These are phyloP conservation scores for Monomorium pharaonis DNA, from an alignment of 1,140 invertebrate species.

Conservation along the genomic window DNA sequence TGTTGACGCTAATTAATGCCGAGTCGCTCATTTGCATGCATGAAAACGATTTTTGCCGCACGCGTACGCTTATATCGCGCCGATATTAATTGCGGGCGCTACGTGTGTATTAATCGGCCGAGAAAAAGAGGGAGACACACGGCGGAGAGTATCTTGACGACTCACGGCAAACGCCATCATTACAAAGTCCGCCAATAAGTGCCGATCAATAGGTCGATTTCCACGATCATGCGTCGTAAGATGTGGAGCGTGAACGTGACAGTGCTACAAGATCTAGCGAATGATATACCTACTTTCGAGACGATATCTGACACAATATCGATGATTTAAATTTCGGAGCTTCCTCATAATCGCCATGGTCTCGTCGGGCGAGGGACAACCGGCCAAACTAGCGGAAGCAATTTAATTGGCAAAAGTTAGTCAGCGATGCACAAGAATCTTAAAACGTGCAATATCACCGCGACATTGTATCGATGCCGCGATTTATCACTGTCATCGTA, in stretches of 20 bases:
- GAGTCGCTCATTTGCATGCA: conserved; percentile 67
- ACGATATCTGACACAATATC: not conserved
- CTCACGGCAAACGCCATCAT: not conserved
- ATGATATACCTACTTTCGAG: conserved; percentile 58
- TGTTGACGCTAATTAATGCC: conserved; percentile 75
- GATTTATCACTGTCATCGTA: conserved; percentile 56
- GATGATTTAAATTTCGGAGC: conserved; percentile 35
- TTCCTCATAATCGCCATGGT: not conserved
- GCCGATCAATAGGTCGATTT: conserved; percentile 63
- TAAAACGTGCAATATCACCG: conserved; percentile 53
- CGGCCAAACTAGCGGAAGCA: conserved; percentile 4
- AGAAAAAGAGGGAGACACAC: conserved; percentile 13
- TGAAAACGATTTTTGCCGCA: conserved; percentile 71
- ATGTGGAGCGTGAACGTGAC: conserved; percentile 65
- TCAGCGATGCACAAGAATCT: conserved; percentile 21
- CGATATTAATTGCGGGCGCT: conserved; percentile 60
- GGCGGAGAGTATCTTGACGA: not conserved
- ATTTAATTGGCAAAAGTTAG: conserved; percentile 49
- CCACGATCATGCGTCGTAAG: conserved; percentile 25
- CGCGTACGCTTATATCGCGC: conserved; percentile 17
- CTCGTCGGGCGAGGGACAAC: not conserved
- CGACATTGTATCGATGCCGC: conserved; percentile 44
- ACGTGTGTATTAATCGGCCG: conserved; percentile 71
- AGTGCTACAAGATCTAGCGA: conserved; percentile 60
- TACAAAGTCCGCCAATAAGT: conserved; percentile 43